phyloP scores from a whole-genome alignment of 2,797 vertebrate species.

The Hemitrygon akajei region DNA sequence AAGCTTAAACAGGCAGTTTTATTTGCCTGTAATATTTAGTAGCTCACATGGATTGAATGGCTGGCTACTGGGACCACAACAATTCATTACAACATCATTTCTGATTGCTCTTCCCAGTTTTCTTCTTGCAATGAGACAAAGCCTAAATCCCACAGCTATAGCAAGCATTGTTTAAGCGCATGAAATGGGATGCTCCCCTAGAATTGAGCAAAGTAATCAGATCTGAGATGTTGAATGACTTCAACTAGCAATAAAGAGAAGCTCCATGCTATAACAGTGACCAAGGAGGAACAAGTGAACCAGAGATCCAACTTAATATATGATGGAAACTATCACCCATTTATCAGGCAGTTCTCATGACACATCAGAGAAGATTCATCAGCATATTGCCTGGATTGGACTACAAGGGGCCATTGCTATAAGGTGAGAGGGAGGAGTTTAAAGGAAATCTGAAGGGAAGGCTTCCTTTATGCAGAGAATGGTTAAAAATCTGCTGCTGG shows the following conservation, averaged over 20 bases:
- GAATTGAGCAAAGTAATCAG: background rate
- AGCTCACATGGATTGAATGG: background rate
- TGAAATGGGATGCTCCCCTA: background rate
- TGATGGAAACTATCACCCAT: background rate
- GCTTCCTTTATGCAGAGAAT: too few species aligned
- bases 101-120: background rate
- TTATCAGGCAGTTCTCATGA: background rate
- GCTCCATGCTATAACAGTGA: background rate
- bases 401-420: too few species aligned
- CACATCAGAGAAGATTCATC: too few species aligned
- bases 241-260: background rate
- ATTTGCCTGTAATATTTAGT: background rate
- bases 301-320: background rate
- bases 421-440: too few species aligned
- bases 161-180: background rate
- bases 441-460: too few species aligned
- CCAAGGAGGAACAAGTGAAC: background rate
- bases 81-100: background rate
- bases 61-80: background rate
- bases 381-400: too few species aligned
- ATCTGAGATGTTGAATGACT: background rate
- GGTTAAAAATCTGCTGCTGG: too few species aligned
- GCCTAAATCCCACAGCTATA: background rate
- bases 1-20: background rate
- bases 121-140: background rate